Evolutionary conservation across 2,888 invertebrate species (phyloP).

Genomic region (Folsomia candida): DNA sequence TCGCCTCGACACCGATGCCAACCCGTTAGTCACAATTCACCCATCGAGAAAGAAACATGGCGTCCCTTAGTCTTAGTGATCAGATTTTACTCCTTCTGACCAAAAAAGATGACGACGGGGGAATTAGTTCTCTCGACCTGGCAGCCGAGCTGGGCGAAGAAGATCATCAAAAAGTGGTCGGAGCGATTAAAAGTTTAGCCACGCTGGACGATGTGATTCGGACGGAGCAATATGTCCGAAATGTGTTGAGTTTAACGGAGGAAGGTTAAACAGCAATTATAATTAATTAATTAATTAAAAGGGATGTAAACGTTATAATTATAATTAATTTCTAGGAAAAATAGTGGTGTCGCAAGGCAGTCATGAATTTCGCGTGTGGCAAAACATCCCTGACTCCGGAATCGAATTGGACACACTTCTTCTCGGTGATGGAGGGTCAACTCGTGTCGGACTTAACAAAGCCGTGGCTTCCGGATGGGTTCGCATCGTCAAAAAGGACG

Average conservation of each 20-base stretch:
- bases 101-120: too few relatives aligned
- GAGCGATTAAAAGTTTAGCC: conserved; percentile 84
- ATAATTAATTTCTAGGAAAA: conserved; percentile 79
- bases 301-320: conserved; percentile 71
- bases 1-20: too few relatives aligned
- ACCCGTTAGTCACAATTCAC: too few relatives aligned
- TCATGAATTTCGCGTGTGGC: conserved; percentile 84
- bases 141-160: conserved; percentile 65
- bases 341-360: conserved; percentile 78
- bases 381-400: conserved; percentile 72
- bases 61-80: too few relatives aligned
- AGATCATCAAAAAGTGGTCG: conserved; percentile 90
- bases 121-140: conserved; percentile 64
- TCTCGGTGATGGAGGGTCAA: not conserved
- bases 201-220: conserved; percentile 65
- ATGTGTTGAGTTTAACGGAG: not conserved
- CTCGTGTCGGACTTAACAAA: conserved; percentile 80
- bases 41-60: too few relatives aligned
- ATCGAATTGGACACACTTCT: conserved; percentile 49
- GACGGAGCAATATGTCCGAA: too few relatives aligned
- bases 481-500: conserved; percentile 78
- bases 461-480: conserved; percentile 94
- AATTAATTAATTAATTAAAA: conserved; percentile 50
- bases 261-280: not conserved
- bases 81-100: too few relatives aligned